A percentile compares a stretch with the other conserved stretches of the same genome.
phyloP scores from a whole-genome alignment of 1,140 invertebrate genomes.

The Drosophila gunungcola region DNA sequence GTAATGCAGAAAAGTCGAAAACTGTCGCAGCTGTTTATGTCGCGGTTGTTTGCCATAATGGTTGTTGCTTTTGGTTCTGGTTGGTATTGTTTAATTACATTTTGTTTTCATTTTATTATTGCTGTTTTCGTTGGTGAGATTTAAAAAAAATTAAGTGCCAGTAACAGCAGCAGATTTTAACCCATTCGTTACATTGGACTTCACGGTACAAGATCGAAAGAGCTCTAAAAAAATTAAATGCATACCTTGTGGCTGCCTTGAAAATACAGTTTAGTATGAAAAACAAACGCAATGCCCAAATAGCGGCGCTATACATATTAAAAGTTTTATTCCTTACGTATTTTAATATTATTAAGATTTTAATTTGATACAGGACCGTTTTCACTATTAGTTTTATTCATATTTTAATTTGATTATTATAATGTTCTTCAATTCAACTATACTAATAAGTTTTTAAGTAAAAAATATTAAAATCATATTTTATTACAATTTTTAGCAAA shows the following conservation, averaged over 20 bases:
- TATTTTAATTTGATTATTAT: too few relatives aligned
- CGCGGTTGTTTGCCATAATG: conserved; percentile 68
- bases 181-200: conserved; percentile 15
- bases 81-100: conserved; percentile 47
- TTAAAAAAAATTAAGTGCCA: conserved; percentile 67
- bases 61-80: conserved; percentile 41
- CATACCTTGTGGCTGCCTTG: conserved; percentile 49
- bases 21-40: conserved; percentile 76
- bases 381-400: too few relatives aligned
- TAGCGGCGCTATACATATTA: background rate
- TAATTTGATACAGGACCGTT: too few relatives aligned
- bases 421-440: too few relatives aligned
- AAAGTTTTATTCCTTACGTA: too few relatives aligned
- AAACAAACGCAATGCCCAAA: conserved; percentile 4
- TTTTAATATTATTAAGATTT: too few relatives aligned
- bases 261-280: conserved; percentile 28
- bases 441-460: too few relatives aligned
- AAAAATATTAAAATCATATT: too few relatives aligned
- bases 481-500: too few relatives aligned
- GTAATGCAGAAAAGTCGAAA: conserved; percentile 56
- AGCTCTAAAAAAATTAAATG: conserved; percentile 3
- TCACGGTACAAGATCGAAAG: conserved; percentile 2
- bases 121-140: conserved; percentile 25
- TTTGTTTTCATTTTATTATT: conserved; percentile 24
- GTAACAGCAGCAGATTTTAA: conserved; percentile 35